Evolutionary conservation across 1,140 invertebrate genomes (phyloP), one percentile per base, ranked within the genome.

Genomic region (Calliopsis andreniformis): DNA sequence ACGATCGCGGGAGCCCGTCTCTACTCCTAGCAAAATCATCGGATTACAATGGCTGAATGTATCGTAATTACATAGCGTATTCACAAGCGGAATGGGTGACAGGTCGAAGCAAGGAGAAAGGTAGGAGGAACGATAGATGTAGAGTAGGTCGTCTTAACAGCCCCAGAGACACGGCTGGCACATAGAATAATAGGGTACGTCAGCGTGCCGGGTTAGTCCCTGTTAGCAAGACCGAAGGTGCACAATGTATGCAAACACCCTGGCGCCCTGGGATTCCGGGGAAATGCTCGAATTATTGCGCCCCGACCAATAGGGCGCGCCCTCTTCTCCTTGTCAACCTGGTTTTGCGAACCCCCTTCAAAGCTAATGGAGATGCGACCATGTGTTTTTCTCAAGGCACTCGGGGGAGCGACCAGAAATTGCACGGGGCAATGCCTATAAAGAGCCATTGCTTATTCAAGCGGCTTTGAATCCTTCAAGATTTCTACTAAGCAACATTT

Each of bases 231-330:
- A 88, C 84, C 78, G 85, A 82, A 80, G 80, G 69, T 83, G 72
- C 80, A 86, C 82, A 87, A 87, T 87, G 80, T 88, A 87, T 88
- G 87, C 88, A 89, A 89, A 89, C 86, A 88, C 78, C 77, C 80
- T 84, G 86, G 82, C 77, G 76, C 71, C 69, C 78, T 53, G 72
- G 76, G 83, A 85, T 86, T 79, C 84, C 75, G 69, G 28, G 83
- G 69, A 88, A 85, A 89, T 88, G 78, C 83, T 83, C 86, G 77
- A 88, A 88, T 88, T 88, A 88, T 81, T 79, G 70, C 80, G 83
- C 61, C 80, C 69, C 68, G 58, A 45, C 70, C 81, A 78, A 84
- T 83, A 83, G 66, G 55, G 69, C 53, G 59, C 47, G 49, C 67
- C 51, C 43, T 28, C 35, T 42, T n/a, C 3, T 20, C 25, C 69